Percentiles rank a stretch among this genome's conserved stretches.
Conservation (phyloP, 2,888 invertebrate genomes). For the Phrixothrix hirtus region DNA sequence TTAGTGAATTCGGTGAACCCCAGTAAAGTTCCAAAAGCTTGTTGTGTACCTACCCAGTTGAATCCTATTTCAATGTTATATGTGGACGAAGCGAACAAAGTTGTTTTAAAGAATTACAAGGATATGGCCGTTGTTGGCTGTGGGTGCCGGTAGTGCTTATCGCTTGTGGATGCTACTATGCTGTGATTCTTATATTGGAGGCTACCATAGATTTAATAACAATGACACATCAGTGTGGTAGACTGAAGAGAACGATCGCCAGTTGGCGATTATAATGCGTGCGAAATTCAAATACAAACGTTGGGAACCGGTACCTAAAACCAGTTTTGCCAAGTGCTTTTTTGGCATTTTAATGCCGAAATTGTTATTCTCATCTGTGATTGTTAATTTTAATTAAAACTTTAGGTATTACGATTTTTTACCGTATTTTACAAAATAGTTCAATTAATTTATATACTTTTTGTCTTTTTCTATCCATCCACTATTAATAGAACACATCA, state of each 20-base stretch:
- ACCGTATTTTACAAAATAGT: conserved; percentile 10
- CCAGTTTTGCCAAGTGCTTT: conserved; percentile 30
- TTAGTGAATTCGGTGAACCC: conserved; percentile 94
- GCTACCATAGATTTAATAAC: conserved; percentile 29
- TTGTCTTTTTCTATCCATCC: not conserved
- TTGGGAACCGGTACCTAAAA: conserved; percentile 23
- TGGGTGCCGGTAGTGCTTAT: conserved; percentile 81
- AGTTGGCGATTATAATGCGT: no score
- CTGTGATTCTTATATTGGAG: conserved; percentile 35
- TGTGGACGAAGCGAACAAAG: conserved; percentile 92
- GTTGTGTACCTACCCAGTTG: conserved; percentile 95
- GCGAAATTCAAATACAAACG: conserved; percentile 24
- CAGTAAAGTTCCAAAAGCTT: conserved; percentile 86
- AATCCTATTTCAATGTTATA: conserved; percentile 96
- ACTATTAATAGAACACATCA: no score
- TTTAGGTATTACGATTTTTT: conserved; percentile 33
- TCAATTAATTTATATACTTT: not conserved
- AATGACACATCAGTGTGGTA: conserved; percentile 13
- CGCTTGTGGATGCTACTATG: conserved; percentile 13
- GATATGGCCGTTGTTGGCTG: conserved; percentile 99
- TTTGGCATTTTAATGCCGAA: conserved; percentile 27
- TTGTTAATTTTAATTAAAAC: conserved; percentile 39
- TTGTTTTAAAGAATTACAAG: conserved; percentile 97
- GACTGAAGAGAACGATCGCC: conserved; percentile 14
- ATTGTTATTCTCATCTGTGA: conserved; percentile 37